phyloP scores from a whole-genome alignment of 2,797 vertebrate species.

The Acrocephalus scirpaceus region DNA sequence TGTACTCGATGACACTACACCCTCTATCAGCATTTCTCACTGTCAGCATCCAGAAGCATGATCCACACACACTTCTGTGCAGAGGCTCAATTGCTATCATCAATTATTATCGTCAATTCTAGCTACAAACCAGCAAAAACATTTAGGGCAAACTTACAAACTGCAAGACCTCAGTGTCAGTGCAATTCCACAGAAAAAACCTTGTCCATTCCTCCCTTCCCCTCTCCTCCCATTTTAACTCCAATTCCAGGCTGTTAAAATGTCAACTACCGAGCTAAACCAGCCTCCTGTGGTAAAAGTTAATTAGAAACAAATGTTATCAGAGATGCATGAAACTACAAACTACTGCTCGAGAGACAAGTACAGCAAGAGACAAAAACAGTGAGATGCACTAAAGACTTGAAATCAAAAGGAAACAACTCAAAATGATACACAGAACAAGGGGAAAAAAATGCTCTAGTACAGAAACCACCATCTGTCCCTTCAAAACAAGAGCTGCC shows the following conservation, averaged over 20 bases:
- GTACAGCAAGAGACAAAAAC: constrained; percentile 74
- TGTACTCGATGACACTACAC: no score
- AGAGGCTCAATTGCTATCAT: background rate
- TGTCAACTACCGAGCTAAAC: background rate
- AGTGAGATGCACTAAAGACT: constrained; percentile 72
- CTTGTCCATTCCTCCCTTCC: background rate
- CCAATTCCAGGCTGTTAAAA: constrained; percentile 9
- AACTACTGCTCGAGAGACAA: constrained; percentile 66
- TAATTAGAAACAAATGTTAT: constrained; percentile 74
- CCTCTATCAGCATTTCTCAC: background rate
- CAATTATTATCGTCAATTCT: background rate
- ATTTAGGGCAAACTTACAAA: background rate
- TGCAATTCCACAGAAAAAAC: background rate
- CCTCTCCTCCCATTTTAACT: constrained; percentile 9
- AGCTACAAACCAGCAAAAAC: background rate
- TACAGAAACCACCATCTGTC: constrained; percentile 56
- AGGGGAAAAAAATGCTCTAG: constrained; percentile 37
- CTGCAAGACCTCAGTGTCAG: background rate
- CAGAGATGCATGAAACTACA: constrained; percentile 68
- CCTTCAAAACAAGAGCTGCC: constrained; percentile 74
- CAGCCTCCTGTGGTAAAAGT: constrained; percentile 31
- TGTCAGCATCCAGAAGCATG: background rate
- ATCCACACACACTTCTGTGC: background rate
- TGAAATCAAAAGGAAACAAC: constrained; percentile 63
- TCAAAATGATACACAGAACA: constrained; percentile 63